phyloP scores from a whole-genome alignment of 2,113 vertebrate species.

The Erythrolamprus reginae region DNA sequence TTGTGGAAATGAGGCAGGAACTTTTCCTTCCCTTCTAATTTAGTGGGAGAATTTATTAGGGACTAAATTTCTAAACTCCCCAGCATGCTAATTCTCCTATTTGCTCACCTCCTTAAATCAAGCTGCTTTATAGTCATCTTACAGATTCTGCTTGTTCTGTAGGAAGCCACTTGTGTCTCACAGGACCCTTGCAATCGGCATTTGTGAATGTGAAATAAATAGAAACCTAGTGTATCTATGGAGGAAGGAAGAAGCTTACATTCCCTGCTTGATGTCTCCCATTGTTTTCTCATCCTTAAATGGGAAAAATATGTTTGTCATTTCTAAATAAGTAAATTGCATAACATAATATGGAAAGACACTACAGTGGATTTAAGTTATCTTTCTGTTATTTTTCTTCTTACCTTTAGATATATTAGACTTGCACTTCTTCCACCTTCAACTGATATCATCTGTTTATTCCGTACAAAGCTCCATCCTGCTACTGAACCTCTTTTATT shows the following conservation, averaged over 20 bases:
- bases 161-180: neutral
- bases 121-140: neutral
- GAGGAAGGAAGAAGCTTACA: neutral
- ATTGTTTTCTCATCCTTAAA: neutral
- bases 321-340: neutral
- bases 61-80: neutral
- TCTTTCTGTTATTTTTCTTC: neutral
- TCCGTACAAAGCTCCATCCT: conserved; percentile 75
- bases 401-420: conserved; percentile 70
- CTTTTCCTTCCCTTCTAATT: neutral
- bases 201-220: neutral
- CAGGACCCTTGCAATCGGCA: neutral
- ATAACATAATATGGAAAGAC: neutral
- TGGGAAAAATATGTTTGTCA: neutral
- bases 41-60: neutral
- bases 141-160: neutral
- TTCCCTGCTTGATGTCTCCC: neutral
- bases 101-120: neutral
- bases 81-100: neutral
- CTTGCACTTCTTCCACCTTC: conserved; percentile 76
- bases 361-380: neutral
- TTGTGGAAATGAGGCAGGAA: neutral
- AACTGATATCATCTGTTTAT: conserved; percentile 73
- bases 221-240: neutral
- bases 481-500: conserved; percentile 63